A percentile compares a stretch with the other conserved stretches of the same genome.
These are phyloP conservation scores for Odocoileus virginianus DNA, from an alignment of 2,113 vertebrate species.

Conservation along the genomic window DNA sequence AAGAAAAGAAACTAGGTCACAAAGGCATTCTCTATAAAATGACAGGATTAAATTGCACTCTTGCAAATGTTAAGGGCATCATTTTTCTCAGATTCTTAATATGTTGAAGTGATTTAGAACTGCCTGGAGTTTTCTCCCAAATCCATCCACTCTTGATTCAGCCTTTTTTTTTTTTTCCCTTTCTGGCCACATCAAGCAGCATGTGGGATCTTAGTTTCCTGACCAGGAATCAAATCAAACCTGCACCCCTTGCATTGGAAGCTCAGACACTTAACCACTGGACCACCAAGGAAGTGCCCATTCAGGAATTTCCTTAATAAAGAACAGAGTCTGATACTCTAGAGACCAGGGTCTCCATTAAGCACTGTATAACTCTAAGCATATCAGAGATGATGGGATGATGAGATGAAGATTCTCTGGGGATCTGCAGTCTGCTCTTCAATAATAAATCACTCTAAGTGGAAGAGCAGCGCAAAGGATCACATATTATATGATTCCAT, in stretches of 20 bases:
- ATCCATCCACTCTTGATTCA: not conserved
- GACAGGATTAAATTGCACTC: not conserved
- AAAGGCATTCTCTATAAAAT: not conserved
- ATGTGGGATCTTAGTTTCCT: not conserved
- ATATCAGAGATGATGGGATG: not conserved
- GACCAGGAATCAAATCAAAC: not conserved
- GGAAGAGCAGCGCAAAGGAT: not conserved
- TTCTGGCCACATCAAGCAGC: not conserved
- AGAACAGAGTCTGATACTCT: not conserved
- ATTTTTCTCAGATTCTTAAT: not conserved
- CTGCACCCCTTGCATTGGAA: not conserved
- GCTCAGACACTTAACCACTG: not conserved
- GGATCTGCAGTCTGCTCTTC: not conserved
- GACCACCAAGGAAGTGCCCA: not conserved
- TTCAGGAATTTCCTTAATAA: not conserved
- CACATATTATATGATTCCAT: not conserved
- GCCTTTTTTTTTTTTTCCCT: not conserved
- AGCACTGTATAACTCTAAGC: not conserved
- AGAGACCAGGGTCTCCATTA: not conserved
- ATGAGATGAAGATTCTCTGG: not conserved
- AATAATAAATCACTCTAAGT: not conserved
- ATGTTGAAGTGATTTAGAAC: conserved; percentile 3
- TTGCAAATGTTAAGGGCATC: not conserved
- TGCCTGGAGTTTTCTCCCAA: conserved; percentile 6
- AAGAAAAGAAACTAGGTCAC: not conserved